Evolutionary conservation across 2,888 invertebrate genomes (phyloP).

Genomic region (Apoderus coryli): DNA sequence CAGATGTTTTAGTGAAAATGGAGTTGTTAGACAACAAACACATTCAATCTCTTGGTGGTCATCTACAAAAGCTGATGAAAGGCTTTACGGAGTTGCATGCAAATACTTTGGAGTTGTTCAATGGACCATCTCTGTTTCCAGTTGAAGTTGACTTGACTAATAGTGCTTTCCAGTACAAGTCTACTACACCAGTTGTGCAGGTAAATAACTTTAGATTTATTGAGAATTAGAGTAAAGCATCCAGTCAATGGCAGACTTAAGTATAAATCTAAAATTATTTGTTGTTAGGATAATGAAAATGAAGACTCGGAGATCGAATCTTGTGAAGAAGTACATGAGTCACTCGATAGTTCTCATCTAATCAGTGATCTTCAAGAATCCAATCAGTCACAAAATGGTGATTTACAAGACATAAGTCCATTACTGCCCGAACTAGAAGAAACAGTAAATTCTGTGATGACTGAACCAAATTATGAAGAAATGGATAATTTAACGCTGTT

Average conservation of each 20-base stretch:
- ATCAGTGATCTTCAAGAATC: too few species aligned
- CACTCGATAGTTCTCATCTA: too few species aligned
- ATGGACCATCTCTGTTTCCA: slow-evolving; percentile 72
- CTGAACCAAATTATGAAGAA: slow-evolving; percentile 30
- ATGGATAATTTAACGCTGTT: slow-evolving; percentile 33
- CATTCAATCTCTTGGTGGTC: slow-evolving; percentile 86
- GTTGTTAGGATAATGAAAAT: slow-evolving; percentile 41
- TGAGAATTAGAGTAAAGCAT: neutral
- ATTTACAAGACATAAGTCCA: too few species aligned
- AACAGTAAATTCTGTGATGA: too few species aligned
- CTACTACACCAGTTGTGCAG: slow-evolving; percentile 36
- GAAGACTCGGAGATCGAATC: slow-evolving; percentile 37
- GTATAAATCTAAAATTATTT: too few species aligned
- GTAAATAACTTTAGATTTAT: slow-evolving; percentile 17
- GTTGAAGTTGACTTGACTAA: slow-evolving; percentile 91
- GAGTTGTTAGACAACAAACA: slow-evolving; percentile 97
- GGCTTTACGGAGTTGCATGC: slow-evolving; percentile 49
- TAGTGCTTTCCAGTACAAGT: slow-evolving; percentile 84
- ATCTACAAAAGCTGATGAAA: slow-evolving; percentile 68
- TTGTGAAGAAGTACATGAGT: slow-evolving; percentile 28
- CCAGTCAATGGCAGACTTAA: too few species aligned
- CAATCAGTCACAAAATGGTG: too few species aligned
- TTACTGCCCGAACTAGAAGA: too few species aligned
- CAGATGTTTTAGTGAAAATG: slow-evolving; percentile 91
- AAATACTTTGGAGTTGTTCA: slow-evolving; percentile 54